Evolutionary conservation across 1,140 invertebrate species (phyloP).

Genomic region (Holcopasites calliopsidis): DNA sequence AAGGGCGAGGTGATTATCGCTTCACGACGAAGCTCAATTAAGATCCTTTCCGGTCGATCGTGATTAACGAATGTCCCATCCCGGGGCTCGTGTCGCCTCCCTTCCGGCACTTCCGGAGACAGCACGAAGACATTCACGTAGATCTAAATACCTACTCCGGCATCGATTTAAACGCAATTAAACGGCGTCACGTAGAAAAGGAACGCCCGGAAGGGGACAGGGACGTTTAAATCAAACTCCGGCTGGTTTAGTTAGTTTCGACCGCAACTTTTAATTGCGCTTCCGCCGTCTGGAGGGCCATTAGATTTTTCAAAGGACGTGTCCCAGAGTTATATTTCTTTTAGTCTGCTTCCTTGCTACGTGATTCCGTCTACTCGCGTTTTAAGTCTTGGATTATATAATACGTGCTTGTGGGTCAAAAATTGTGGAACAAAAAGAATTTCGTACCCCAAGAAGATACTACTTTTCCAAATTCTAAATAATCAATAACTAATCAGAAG

Average conservation of each 20-base stretch:
- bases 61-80: slow-evolving; percentile 61
- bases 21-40: slow-evolving; percentile 54
- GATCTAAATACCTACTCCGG: slow-evolving; percentile 42
- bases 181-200: slow-evolving; percentile 68
- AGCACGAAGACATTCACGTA: slow-evolving; percentile 48
- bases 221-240: slow-evolving; percentile 75
- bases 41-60: slow-evolving; percentile 57
- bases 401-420: too few species aligned
- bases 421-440: too few species aligned
- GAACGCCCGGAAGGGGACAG: slow-evolving; percentile 39
- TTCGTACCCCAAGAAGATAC: too few species aligned
- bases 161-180: slow-evolving; percentile 72
- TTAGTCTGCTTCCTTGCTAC: slow-evolving; percentile 47
- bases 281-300: slow-evolving; percentile 72
- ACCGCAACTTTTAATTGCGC: slow-evolving; percentile 78
- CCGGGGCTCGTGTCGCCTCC: slow-evolving; percentile 20
- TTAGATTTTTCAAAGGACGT: slow-evolving; percentile 66
- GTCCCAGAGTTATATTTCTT: slow-evolving; percentile 72
- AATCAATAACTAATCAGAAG: too few species aligned
- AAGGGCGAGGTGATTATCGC: slow-evolving; percentile 38
- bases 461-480: too few species aligned
- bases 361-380: slow-evolving; percentile 25
- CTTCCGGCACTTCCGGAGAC: slow-evolving; percentile 10
- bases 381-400: too few species aligned
- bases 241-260: slow-evolving; percentile 73